Base-by-base conservation (phyloP, 2,113 vertebrate species). In the Trachemys scripta region DNA sequence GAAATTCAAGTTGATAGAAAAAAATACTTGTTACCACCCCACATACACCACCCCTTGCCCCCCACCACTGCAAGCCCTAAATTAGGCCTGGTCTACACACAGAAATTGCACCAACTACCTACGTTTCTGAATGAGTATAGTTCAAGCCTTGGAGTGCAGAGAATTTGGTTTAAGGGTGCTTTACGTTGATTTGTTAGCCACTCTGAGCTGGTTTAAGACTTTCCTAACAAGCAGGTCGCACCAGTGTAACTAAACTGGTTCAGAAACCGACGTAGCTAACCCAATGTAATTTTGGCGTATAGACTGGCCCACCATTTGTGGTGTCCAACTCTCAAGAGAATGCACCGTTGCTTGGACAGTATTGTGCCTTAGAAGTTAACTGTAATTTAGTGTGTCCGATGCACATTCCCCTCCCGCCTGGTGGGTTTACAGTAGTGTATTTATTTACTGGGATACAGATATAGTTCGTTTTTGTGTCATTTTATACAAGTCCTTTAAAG, bases 141-240 rank as follows among this genome's bases (percentile, higher is more conserved):
- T 22, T 72, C 56, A 42, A 50, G 78, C 29, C 22, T 45, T 19
- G 4, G 25, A 50, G 51, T 25, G 25, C 29, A 89, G 31, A 69
- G 76, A 31, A 13, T 7, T 54, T 35, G 20, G 8, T 0, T 9
- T 16, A 51, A 59, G 85, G 53, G 1, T 80, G 8, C 59, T 87
- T 65, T n/a, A 38, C 0, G 31, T 5, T n/a, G 42, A 20, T 12
- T 38, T 38, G 10, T 56, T 69, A 50, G 8, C 38, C 27, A 42
- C 2, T 20, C 47, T 51, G 57, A 62, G 42, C 59, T 78, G 56
- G 8, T 6, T 35, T 2, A 54, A 6, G 14, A 35, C 62, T 0
- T 10, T 9, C 4, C 65, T 65, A 2, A 4, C 2, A 1, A 17
- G 7, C 50, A 27, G 38, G 51, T 0, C 19, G 42, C 65, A 72